A percentile compares a stretch with the other conserved stretches of the same genome.
phyloP scores from a whole-genome alignment of 2,113 vertebrate genomes.

The Myxocyprinus asiaticus region DNA sequence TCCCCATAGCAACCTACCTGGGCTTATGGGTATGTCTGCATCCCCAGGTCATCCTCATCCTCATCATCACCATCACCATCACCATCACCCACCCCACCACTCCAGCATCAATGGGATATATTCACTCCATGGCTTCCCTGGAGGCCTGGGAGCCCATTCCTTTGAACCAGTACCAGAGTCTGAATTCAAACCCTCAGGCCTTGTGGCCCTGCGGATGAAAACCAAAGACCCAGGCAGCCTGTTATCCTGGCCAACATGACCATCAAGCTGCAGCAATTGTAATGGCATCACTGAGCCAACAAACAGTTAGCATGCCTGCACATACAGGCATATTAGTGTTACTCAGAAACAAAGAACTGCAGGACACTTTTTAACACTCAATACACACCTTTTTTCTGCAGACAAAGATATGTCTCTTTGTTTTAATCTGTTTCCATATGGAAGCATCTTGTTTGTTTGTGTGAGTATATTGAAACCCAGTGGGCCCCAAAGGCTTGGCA shows the following conservation, averaged over 20 bases:
- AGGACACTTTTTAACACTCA: background rate
- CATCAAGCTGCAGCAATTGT: conserved; percentile 39
- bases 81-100: conserved; percentile 70
- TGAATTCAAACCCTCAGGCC: conserved; percentile 80
- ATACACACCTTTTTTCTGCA: conserved; percentile 6
- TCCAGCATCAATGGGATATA: conserved; percentile 80
- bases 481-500: background rate
- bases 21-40: conserved; percentile 83
- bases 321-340: conserved; percentile 40
- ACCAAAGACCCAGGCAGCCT: conserved; percentile 83
- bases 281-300: conserved; percentile 71
- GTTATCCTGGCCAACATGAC: conserved; percentile 89
- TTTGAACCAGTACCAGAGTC: conserved; percentile 75
- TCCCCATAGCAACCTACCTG: conserved; percentile 73
- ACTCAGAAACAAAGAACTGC: background rate
- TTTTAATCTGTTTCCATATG: conserved; percentile 16
- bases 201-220: conserved; percentile 83
- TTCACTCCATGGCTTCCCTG: conserved; percentile 81
- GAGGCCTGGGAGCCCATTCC: conserved; percentile 71
- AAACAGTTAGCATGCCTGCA: conserved; percentile 51
- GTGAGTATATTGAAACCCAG: conserved; percentile 20
- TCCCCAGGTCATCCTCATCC: conserved; percentile 72
- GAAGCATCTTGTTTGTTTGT: conserved; percentile 15
- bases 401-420: too few relatives aligned
- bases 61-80: background rate